A percentile compares a stretch with the other conserved stretches of the same genome.
phyloP scores from a whole-genome alignment of 2,113 vertebrate species.

The Boleophthalmus pectinirostris region DNA sequence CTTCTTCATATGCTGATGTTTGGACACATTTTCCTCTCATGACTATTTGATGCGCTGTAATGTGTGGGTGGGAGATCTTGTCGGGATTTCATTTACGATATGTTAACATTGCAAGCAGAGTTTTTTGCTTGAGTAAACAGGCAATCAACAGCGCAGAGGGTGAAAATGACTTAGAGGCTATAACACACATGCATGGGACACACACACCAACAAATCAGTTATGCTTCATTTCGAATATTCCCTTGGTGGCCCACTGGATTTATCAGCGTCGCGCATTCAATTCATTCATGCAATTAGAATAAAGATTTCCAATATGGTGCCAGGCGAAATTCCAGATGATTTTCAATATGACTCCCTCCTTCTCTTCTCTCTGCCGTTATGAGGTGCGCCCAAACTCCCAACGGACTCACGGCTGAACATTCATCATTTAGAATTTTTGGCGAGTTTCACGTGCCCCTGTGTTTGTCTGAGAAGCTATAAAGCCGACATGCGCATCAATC shows the following conservation, averaged over 20 bases:
- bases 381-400: constrained; percentile 57
- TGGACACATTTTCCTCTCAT: constrained; percentile 51
- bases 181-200: constrained; percentile 29
- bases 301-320: constrained; percentile 68
- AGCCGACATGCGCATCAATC: constrained; percentile 70
- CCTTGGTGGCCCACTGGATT: constrained; percentile 59
- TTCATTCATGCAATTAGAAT: constrained; percentile 76
- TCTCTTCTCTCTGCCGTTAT: constrained; percentile 54
- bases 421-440: constrained; percentile 70
- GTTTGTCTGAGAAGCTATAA: constrained; percentile 62
- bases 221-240: constrained; percentile 71
- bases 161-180: constrained; percentile 59
- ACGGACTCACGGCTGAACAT: constrained; percentile 55
- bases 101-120: constrained; percentile 54
- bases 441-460: constrained; percentile 47
- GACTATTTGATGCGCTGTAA: constrained; percentile 50
- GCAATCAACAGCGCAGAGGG: constrained; percentile 57
- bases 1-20: constrained; percentile 49
- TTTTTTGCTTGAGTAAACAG: constrained; percentile 64
- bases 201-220: constrained; percentile 52
- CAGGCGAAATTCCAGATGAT: constrained; percentile 69
- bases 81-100: constrained; percentile 57
- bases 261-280: constrained; percentile 66
- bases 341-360: constrained; percentile 63
- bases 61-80: constrained; percentile 50